Base-by-base conservation (phyloP, 2,797 vertebrate genomes). In the Podargus strigoides region DNA sequence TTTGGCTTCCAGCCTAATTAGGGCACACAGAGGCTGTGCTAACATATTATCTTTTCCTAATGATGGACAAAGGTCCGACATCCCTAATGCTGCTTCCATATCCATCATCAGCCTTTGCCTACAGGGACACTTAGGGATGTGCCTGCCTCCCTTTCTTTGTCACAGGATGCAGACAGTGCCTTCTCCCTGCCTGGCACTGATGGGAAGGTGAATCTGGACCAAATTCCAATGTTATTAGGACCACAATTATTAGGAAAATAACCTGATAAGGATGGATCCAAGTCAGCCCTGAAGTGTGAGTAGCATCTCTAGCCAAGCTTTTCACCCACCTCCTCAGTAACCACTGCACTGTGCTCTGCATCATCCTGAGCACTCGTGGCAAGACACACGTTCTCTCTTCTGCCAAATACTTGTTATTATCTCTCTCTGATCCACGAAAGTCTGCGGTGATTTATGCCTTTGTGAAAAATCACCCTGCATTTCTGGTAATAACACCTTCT, bases 1-100 rank as follows among this genome's bases (percentile, higher is more conserved):
- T 36, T 74, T 92, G 95, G 32, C 80, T 87, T 19, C 74, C 80
- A 94, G 95, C 88, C 90, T 90, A 76, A 7, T 16, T 67, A 87
- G 86, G 77, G 85, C 80, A 88, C 62, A 41, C 73, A 24, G 70
- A 64, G 82, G 30, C 81, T 64, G 9, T 36, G 44, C 93, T 79
- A 78, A 20, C 39, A 18, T 55, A 36, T 70, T 22, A 11, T 81
- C 70, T 76, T 66, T 21, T 49, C 80, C 90, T 64, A 55, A 80
- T 23, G 74, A 53, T 17, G 70, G 66, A 24, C 85, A 82, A 21
- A 78, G 92, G 59, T 86, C 77, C 89, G 83, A 47, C 94, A 89
- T 9, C 66, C 83, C 3, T 37, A 67, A 70, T 2, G 28, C 86
- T 83, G 77, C 67, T 46, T 85, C 70, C 83, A 79, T 36, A 73